Percentiles rank a stretch among this genome's conserved stretches.
Conservation (phyloP, 2,113 vertebrate genomes). For the Oreotragus oreotragus region DNA sequence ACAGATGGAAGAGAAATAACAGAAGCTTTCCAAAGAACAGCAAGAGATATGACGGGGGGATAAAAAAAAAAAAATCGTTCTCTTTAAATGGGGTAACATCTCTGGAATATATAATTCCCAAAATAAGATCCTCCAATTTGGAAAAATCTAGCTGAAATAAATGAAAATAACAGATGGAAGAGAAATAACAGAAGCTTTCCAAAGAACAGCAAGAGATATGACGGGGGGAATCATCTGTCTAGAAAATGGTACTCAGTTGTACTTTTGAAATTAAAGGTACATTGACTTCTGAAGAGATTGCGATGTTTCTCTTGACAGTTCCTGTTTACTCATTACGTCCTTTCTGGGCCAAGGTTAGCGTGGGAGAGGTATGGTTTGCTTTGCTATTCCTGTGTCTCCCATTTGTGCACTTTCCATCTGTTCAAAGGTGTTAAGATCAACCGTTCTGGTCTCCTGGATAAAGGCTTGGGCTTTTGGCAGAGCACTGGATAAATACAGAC, state of each 20-base stretch:
- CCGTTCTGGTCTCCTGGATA: slow-evolving; percentile 50
- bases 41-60: slow-evolving; percentile 61
- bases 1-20: slow-evolving; percentile 76
- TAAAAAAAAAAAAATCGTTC: neutral
- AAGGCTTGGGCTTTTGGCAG: slow-evolving; percentile 54
- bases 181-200: slow-evolving; percentile 74
- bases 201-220: slow-evolving; percentile 70
- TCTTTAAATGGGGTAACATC: slow-evolving; percentile 68
- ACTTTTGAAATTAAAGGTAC: slow-evolving; percentile 77
- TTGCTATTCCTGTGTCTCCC: slow-evolving; percentile 58
- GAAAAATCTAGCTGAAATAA: slow-evolving; percentile 76
- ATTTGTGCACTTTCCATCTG: slow-evolving; percentile 58
- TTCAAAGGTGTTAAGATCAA: slow-evolving; percentile 65
- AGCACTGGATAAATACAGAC: slow-evolving; percentile 33
- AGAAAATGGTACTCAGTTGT: slow-evolving; percentile 73
- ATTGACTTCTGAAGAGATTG: slow-evolving; percentile 59
- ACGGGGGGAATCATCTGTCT: slow-evolving; percentile 72
- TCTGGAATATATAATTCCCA: slow-evolving; percentile 70
- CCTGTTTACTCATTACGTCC: slow-evolving; percentile 46
- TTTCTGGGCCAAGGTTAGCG: slow-evolving; percentile 60
- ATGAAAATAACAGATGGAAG: slow-evolving; percentile 77
- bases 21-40: slow-evolving; percentile 74
- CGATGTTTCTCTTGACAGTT: slow-evolving; percentile 57
- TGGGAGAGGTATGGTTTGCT: slow-evolving; percentile 33
- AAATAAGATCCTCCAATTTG: slow-evolving; percentile 75